phyloP scores from a whole-genome alignment of 2,113 vertebrate genomes.

The Plectropomus leopardus region DNA sequence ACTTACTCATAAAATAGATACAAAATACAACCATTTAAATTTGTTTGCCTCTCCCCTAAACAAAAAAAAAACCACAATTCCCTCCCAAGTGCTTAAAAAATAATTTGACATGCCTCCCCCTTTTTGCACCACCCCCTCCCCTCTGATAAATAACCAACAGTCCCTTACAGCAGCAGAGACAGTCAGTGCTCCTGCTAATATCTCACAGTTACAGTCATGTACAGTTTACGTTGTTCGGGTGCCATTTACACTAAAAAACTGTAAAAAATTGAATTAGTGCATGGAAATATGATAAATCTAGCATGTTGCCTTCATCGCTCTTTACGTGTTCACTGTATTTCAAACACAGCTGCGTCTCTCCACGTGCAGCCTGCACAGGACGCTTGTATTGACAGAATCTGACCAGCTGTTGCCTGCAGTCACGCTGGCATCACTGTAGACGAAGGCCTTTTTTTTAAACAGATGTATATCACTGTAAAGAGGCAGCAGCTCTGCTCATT shows the following conservation, averaged over 20 bases:
- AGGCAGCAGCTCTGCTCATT: neutral
- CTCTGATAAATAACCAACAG: no score
- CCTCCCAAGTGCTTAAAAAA: no score
- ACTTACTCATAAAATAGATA: no score
- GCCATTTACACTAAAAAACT: neutral
- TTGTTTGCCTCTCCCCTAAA: no score
- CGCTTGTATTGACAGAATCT: conserved; percentile 12
- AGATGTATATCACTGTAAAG: neutral
- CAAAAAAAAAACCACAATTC: no score
- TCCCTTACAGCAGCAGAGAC: conserved; percentile 43
- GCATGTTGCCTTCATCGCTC: neutral
- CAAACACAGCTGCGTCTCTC: neutral
- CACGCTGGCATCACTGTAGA: neutral
- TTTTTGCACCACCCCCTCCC: no score
- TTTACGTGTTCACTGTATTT: neutral
- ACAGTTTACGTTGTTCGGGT: neutral
- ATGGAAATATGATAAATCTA: neutral
- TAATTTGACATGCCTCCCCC: no score
- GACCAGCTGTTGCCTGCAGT: conserved; percentile 62
- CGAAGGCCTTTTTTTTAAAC: neutral
- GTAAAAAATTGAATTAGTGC: neutral
- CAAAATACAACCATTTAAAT: no score
- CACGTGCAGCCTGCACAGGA: neutral
- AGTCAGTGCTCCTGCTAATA: conserved; percentile 50
- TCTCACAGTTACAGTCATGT: conserved; percentile 44